Percentiles rank a stretch among this genome's conserved stretches.
phyloP scores from a whole-genome alignment of 92 coral and sea anemone species.

The Epizoanthus ramosus region DNA sequence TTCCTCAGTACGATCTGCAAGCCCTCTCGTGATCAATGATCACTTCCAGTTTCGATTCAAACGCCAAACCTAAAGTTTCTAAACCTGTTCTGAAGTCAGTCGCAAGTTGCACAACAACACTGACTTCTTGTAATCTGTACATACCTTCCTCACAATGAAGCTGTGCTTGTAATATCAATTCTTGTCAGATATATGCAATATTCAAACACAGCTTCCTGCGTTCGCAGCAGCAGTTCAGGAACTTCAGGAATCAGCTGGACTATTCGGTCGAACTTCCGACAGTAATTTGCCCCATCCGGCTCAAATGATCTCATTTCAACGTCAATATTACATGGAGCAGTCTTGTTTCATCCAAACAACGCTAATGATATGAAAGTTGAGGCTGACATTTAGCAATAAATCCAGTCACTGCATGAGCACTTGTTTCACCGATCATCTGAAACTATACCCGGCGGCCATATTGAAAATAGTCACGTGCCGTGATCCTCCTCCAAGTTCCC shows the following conservation, averaged over 20 bases:
- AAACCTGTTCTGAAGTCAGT: background rate
- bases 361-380: background rate
- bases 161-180: background rate
- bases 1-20: constrained; percentile 1
- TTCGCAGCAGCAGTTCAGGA: constrained; percentile 27
- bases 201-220: constrained; percentile 29
- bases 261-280: constrained; percentile 4
- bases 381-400: constrained; percentile 15
- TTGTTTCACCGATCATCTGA: constrained; percentile 36
- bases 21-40: background rate
- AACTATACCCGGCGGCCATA: constrained; percentile 67
- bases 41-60: background rate
- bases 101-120: background rate
- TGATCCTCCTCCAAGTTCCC: constrained; percentile 32
- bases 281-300: constrained; percentile 32
- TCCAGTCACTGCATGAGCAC: constrained; percentile 11
- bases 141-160: constrained; percentile 1
- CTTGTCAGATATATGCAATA: background rate
- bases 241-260: constrained; percentile 29
- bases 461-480: constrained; percentile 68
- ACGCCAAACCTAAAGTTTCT: background rate
- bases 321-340: constrained; percentile 10
- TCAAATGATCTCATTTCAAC: constrained; percentile 28
- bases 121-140: background rate
- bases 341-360: background rate